These are phyloP conservation scores for Acropternis orthonyx DNA, from an alignment of 2,797 vertebrate genomes.

Conservation along the genomic window DNA sequence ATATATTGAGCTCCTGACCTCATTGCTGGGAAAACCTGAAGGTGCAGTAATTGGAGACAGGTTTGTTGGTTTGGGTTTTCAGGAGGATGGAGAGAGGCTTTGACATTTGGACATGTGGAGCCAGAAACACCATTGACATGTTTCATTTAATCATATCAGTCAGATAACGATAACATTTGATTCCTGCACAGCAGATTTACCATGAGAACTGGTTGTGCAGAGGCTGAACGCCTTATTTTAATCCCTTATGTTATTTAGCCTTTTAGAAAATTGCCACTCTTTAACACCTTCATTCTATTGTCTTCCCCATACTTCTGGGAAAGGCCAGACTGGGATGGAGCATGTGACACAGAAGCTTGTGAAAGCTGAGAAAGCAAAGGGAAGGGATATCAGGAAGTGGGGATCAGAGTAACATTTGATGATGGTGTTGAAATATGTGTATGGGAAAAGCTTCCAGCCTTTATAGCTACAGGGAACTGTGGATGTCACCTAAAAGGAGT, in stretches of 20 bases:
- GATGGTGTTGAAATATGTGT: not conserved
- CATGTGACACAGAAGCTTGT: not conserved
- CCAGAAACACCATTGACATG: not conserved
- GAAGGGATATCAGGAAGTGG: not conserved
- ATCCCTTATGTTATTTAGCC: not conserved
- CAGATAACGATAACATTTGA: not conserved
- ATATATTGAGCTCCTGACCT: not conserved
- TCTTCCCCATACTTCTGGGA: not conserved
- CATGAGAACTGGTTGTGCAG: not conserved
- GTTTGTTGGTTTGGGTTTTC: not conserved
- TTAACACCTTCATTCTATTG: not conserved
- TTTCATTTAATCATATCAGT: not conserved
- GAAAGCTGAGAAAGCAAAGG: not conserved
- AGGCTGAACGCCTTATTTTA: not conserved
- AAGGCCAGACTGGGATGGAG: not conserved
- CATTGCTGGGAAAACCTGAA: not conserved
- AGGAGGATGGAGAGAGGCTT: not conserved
- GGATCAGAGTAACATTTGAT: not conserved
- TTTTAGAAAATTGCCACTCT: not conserved
- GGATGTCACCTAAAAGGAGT: not conserved
- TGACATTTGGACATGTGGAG: accelerated
- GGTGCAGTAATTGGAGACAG: not conserved
- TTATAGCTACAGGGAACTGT: not conserved
- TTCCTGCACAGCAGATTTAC: not conserved
- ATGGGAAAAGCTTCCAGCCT: not conserved